Base-by-base conservation (phyloP, 2,888 invertebrate genomes). In the Ctena decussata region DNA sequence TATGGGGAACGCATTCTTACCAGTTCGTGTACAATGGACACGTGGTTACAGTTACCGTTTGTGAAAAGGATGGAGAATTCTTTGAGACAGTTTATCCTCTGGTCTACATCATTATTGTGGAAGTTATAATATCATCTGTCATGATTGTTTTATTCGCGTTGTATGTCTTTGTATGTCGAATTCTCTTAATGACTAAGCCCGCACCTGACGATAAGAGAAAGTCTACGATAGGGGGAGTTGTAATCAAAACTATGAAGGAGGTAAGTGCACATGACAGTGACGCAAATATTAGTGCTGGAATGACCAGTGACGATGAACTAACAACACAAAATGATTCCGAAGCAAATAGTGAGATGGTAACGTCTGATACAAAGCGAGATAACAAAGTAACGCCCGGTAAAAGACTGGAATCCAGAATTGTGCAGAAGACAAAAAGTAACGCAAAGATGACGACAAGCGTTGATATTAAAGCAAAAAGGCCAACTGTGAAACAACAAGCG, bases 1-100 rank as follows among this genome's bases (percentile, higher is more conserved):
- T 82, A 6, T 82, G 82, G 82, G 82, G 82, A n/a, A 82, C 77
- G 46, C 82, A 82, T 27, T 77, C 82, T 24, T 71, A 49, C 27
- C 27, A 71, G 0, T 44, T 77, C 18, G 44, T n/a, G 0, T 44
- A 46, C 32, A 27, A 77, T 8, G 65, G 46, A 37, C 30, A 71
- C 27, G 72, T 72, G 27, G 46, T 82, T 18, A 57, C 60, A 11
- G 39, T 82, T 12, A 30, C 35, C 30, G 72, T 77, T 35, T 82
- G 82, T 72, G 82, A 82, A 24, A 70, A 71, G 37, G 82, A 70
- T 27, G 77, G 77, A 18, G 41, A 72, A 0, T 72, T 57, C 72
- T 77, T 77, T 30, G 39, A 82, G 44, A 82, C 82, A 27, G 57
- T 57, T 15, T 77, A 57, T 32, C 82, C 82, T n/a, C n/a, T n/a